Evolutionary conservation across 2,797 vertebrate genomes (phyloP), one percentile per base, ranked within the genome.

Genomic region (Antennarius maculatus): DNA sequence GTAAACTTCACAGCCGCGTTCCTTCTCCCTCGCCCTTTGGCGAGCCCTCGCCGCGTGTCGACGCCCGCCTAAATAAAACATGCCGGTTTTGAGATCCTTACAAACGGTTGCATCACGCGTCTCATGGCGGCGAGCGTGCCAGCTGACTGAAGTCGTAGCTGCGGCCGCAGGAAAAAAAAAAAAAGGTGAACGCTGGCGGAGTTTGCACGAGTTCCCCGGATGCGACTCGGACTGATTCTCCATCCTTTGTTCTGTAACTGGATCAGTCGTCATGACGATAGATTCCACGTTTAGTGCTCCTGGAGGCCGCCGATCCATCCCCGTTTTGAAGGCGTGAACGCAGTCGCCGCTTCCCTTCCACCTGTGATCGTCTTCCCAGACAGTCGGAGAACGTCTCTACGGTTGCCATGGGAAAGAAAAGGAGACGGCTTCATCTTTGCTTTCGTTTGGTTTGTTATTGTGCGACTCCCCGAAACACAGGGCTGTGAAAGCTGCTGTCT

Each of bases 71-170:
- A 73, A 82, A 78, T 81, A 77, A 69, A 83, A 71, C 59, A 81
- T 82, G 60, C 61, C 27, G 1, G 15, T 23, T 76, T 76, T 55
- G 71, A 54, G 68, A 61, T 76, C 14, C 58, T 92, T 91, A 74
- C 90, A 43, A 63, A 74, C 54, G 29, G 51, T 92, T 93, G 86
- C 88, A 65, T 92, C 90, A 90, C 52, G 16, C 42, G 64, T 52
- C 42, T 53, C 77, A 67, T 62, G 71, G 46, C 55, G 45, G 54
- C 57, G 23, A 23, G 63, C 69, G 59, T 64, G 53, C 62, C 65
- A 58, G 61, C 46, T 68, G 74, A 73, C 69, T 60, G 77, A 78
- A 77, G 72, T 63, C 51, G 7, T 69, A 45, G 63, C 67, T 69
- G 54, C 13, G 27, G 54, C 80, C 70, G 63, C 53, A 5, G 65